A percentile compares a stretch with the other conserved stretches of the same genome.
Conservation (phyloP, 2,113 vertebrate genomes). For the Ceyx melanurus region DNA sequence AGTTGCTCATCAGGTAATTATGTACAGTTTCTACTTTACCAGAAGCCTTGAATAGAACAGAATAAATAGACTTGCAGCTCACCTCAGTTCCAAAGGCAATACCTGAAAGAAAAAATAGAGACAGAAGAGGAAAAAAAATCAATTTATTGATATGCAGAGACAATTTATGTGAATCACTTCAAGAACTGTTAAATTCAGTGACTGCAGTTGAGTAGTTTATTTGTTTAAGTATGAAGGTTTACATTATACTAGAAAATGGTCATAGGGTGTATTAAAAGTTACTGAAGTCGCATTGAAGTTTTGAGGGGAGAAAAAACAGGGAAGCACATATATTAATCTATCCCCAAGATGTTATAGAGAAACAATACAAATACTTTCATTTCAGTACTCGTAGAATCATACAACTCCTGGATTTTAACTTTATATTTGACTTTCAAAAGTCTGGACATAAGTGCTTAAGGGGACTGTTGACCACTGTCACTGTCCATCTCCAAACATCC, state of each 20-base stretch:
- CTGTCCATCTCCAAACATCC: neutral
- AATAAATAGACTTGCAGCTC: neutral
- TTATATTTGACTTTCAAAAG: neutral
- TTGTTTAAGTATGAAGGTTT: neutral
- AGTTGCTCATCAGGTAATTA: neutral
- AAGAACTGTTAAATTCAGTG: neutral
- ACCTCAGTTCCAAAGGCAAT: constrained; percentile 41
- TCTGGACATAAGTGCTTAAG: rapidly evolving
- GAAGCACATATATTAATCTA: neutral
- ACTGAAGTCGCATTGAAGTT: neutral
- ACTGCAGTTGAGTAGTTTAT: neutral
- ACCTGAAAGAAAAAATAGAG: neutral
- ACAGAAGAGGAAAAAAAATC: neutral
- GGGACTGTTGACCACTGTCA: rapidly evolving
- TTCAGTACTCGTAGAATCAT: neutral
- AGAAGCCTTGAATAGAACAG: neutral
- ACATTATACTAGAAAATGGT: neutral
- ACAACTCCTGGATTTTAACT: neutral
- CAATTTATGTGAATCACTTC: neutral
- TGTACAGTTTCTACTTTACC: neutral
- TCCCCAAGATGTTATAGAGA: neutral
- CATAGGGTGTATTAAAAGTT: neutral
- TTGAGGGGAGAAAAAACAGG: neutral
- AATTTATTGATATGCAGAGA: neutral
- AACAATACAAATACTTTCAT: rapidly evolving